These are phyloP conservation scores for Momotus momota DNA, from an alignment of 2,797 vertebrate genomes.

Conservation along the genomic window DNA sequence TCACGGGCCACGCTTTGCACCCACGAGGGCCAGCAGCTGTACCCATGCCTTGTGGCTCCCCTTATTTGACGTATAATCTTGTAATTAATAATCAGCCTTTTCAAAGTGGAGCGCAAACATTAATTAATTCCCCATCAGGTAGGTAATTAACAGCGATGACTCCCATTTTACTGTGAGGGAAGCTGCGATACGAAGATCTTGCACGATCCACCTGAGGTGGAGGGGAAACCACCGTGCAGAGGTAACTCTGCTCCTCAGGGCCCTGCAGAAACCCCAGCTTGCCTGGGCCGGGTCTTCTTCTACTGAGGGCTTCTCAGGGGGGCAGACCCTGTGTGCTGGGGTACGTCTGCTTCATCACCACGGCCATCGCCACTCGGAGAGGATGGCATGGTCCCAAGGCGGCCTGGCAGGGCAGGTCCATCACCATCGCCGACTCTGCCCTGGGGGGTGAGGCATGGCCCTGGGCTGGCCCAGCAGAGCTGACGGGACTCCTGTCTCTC, in stretches of 20 bases:
- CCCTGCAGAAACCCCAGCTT: neutral
- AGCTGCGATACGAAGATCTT: neutral
- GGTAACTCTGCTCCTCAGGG: neutral
- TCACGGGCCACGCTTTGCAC: neutral
- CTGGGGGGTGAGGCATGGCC: accelerated
- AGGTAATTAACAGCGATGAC: slow-evolving; percentile 61
- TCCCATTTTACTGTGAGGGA: slow-evolving; percentile 54
- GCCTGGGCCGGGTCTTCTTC: neutral
- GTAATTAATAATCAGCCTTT: slow-evolving; percentile 68
- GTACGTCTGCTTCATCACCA: neutral
- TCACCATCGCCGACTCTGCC: neutral
- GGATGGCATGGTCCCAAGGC: no score
- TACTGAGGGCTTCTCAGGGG: accelerated
- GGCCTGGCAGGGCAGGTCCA: neutral
- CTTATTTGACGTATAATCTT: slow-evolving; percentile 61
- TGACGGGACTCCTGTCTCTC: neutral
- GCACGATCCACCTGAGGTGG: neutral
- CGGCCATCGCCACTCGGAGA: neutral
- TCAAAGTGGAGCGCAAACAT: slow-evolving; percentile 57
- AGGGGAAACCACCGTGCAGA: neutral
- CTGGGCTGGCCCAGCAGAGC: neutral
- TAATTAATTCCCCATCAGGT: slow-evolving; percentile 57
- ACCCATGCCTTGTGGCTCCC: slow-evolving; percentile 60
- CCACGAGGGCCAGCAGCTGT: neutral
- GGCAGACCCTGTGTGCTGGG: accelerated